Evolutionary conservation across 2,797 vertebrate genomes (phyloP).

Genomic region (Acanthurus leucopareius): DNA sequence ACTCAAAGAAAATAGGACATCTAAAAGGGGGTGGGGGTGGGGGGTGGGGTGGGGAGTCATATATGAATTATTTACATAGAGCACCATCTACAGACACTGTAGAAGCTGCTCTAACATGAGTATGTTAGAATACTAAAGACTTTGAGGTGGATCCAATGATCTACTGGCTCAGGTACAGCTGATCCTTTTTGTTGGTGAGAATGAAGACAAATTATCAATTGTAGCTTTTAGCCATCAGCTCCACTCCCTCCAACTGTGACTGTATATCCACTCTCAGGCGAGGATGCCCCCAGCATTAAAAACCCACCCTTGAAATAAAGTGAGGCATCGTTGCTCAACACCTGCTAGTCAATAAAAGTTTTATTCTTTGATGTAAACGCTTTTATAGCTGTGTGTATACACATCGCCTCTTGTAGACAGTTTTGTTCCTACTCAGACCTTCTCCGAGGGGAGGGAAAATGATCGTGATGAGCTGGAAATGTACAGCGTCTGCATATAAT

Average conservation of each 20-base stretch:
- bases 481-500: slow-evolving; percentile 18
- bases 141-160: slow-evolving; percentile 2
- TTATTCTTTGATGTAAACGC: slow-evolving; percentile 35
- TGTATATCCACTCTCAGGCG: background rate
- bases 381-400: slow-evolving; percentile 54
- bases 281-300: background rate
- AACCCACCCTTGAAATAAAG: slow-evolving; percentile 29
- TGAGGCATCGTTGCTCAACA: slow-evolving; percentile 9
- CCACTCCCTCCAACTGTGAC: background rate
- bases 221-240: slow-evolving; percentile 22
- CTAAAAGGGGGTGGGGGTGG: background rate
- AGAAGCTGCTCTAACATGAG: background rate
- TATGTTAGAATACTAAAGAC: slow-evolving; percentile 1
- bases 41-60: background rate
- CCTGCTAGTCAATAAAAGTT: slow-evolving; percentile 55
- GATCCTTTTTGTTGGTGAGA: slow-evolving; percentile 20
- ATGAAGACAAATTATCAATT: slow-evolving; percentile 39
- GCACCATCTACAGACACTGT: background rate
- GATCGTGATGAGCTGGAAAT: slow-evolving; percentile 9
- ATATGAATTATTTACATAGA: slow-evolving; percentile 36
- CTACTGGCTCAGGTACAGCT: background rate
- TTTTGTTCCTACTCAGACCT: slow-evolving; percentile 13
- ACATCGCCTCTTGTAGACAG: slow-evolving; percentile 15
- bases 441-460: background rate
- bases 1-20: slow-evolving; percentile 46